Evolutionary conservation across 2,797 vertebrate species (phyloP).

Genomic region (Cygnus olor): DNA sequence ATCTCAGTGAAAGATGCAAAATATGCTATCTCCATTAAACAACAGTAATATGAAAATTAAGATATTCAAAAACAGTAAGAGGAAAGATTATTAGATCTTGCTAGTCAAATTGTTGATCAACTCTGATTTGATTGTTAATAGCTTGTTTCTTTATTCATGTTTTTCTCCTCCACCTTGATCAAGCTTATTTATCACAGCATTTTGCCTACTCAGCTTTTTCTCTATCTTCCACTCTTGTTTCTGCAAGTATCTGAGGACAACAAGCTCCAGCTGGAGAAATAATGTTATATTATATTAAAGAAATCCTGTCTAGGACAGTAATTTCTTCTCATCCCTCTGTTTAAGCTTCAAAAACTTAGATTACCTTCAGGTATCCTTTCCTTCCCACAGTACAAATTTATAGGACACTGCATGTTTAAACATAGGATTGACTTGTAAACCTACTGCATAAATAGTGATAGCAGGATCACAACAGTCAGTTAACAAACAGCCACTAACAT

Average conservation of each 20-base stretch:
- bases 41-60: neutral
- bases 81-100: neutral
- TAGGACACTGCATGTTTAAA: neutral
- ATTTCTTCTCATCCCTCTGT: neutral
- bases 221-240: neutral
- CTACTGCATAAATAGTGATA: neutral
- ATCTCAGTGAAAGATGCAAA: neutral
- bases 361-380: neutral
- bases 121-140: neutral
- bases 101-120: neutral
- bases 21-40: neutral
- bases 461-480: neutral
- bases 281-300: neutral
- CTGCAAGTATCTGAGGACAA: neutral
- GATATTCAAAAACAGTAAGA: neutral
- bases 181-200: neutral
- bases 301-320: neutral
- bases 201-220: neutral
- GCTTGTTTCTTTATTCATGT: neutral
- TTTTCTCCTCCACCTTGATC: neutral
- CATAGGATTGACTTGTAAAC: neutral
- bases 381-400: neutral
- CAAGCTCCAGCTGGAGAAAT: neutral
- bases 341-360: neutral
- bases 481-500: neutral